Evolutionary conservation across 92 coral and sea anemone species (phyloP).

Genomic region (Actinernus sp.): DNA sequence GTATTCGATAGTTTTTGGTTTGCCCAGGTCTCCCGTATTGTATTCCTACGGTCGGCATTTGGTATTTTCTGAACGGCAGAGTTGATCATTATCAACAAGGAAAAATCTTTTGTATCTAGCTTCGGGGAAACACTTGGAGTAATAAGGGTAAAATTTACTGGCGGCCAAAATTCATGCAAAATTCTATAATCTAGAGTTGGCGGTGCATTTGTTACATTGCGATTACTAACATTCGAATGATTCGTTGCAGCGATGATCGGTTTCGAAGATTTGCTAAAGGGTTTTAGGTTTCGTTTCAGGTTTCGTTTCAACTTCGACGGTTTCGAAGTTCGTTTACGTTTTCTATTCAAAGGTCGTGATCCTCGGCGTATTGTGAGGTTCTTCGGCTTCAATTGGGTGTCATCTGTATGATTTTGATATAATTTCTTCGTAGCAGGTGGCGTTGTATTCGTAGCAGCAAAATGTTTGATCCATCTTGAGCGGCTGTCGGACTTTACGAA

Average conservation of each 20-base stretch:
- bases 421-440: not conserved
- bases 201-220: not conserved
- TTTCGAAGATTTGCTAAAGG: not conserved
- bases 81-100: constrained; percentile 43
- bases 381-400: not conserved
- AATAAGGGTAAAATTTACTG: constrained; percentile 23
- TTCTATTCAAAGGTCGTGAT: not conserved
- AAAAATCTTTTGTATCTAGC: constrained; percentile 5
- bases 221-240: not conserved
- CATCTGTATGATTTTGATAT: not conserved
- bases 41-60: constrained; percentile 20
- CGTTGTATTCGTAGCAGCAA: not conserved
- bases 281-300: not conserved
- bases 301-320: not conserved
- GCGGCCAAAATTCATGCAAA: constrained; percentile 21
- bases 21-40: constrained; percentile 69
- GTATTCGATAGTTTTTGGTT: not conserved
- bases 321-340: not conserved
- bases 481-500: not conserved
- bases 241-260: not conserved
- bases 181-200: constrained; percentile 27
- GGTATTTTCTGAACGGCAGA: constrained; percentile 20
- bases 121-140: constrained; percentile 22
- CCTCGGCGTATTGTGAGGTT: not conserved
- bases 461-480: not conserved